phyloP scores from a whole-genome alignment of 2,888 invertebrate species.

The Leptothorax acervorum region DNA sequence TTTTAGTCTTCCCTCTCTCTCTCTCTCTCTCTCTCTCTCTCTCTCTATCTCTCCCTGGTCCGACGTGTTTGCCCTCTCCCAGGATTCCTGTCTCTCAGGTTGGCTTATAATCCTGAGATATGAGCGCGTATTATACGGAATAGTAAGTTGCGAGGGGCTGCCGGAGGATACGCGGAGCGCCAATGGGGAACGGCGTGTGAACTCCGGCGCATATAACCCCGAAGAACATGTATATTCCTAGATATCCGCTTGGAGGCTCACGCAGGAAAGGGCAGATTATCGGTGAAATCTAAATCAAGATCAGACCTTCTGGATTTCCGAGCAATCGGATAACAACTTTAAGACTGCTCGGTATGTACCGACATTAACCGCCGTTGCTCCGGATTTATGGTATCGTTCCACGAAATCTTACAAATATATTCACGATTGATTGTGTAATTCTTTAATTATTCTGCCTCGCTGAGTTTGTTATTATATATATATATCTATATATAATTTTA shows the following conservation, averaged over 20 bases:
- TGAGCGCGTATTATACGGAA: conserved; percentile 84
- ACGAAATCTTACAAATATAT: not conserved
- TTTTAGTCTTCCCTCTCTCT: conserved; percentile 33
- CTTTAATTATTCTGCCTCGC: conserved; percentile 1
- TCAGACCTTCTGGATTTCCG: conserved; percentile 69
- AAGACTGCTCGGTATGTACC: conserved; percentile 31
- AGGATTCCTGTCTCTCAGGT: conserved; percentile 71
- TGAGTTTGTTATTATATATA: too few species aligned
- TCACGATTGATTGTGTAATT: not conserved
- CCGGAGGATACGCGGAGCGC: conserved; percentile 75
- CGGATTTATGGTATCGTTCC: conserved; percentile 15
- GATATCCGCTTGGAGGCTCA: conserved; percentile 51
- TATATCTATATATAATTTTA: too few species aligned
- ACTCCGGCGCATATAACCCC: conserved; percentile 74
- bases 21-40: not conserved
- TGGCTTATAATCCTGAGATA: conserved; percentile 85
- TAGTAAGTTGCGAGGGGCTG: conserved; percentile 78
- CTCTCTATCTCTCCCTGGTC: conserved; percentile 6
- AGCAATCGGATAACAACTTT: conserved; percentile 55
- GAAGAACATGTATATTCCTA: conserved; percentile 76
- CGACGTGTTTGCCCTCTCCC: conserved; percentile 63
- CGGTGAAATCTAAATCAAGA: conserved; percentile 75
- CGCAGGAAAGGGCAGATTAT: conserved; percentile 67
- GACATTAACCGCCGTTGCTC: conserved; percentile 5
- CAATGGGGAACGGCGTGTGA: conserved; percentile 74